Evolutionary conservation across 2,888 invertebrate species (phyloP).

Genomic region (Drosophila quinaria): DNA sequence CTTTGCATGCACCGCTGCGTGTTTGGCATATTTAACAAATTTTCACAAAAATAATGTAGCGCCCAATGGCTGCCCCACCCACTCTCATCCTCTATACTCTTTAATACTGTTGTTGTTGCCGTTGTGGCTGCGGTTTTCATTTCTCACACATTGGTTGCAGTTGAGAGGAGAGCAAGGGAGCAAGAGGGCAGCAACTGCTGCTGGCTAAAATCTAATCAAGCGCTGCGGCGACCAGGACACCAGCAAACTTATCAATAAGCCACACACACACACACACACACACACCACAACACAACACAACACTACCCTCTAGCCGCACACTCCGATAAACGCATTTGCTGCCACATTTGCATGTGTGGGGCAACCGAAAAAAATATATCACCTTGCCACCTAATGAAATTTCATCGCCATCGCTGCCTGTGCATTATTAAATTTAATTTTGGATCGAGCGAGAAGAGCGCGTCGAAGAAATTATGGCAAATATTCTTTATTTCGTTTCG

Average conservation of each 20-base stretch:
- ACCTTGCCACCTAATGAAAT: slow-evolving; percentile 70
- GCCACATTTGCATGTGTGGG: slow-evolving; percentile 42
- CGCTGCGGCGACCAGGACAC: slow-evolving; percentile 71
- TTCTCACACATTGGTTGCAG: slow-evolving; percentile 36
- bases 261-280: slow-evolving; percentile 44
- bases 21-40: slow-evolving; percentile 81
- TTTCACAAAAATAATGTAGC: slow-evolving; percentile 77
- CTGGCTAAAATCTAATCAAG: slow-evolving; percentile 78
- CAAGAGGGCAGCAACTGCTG: neutral
- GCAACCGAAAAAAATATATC: slow-evolving; percentile 29
- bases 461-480: slow-evolving; percentile 69
- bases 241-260: slow-evolving; percentile 71
- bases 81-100: slow-evolving; percentile 4
- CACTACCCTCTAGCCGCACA: neutral
- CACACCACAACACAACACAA: slow-evolving; percentile 5
- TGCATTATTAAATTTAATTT: slow-evolving; percentile 80
- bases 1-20: slow-evolving; percentile 81
- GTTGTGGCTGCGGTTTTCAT: slow-evolving; percentile 65
- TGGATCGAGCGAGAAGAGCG: slow-evolving; percentile 40
- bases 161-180: too few relatives aligned
- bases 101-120: slow-evolving; percentile 37
- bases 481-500: slow-evolving; percentile 45
- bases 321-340: slow-evolving; percentile 22
- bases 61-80: slow-evolving; percentile 32
- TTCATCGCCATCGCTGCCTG: slow-evolving; percentile 38